These are phyloP conservation scores for Barnardius zonarius DNA, from an alignment of 2,113 vertebrate genomes.

Conservation along the genomic window DNA sequence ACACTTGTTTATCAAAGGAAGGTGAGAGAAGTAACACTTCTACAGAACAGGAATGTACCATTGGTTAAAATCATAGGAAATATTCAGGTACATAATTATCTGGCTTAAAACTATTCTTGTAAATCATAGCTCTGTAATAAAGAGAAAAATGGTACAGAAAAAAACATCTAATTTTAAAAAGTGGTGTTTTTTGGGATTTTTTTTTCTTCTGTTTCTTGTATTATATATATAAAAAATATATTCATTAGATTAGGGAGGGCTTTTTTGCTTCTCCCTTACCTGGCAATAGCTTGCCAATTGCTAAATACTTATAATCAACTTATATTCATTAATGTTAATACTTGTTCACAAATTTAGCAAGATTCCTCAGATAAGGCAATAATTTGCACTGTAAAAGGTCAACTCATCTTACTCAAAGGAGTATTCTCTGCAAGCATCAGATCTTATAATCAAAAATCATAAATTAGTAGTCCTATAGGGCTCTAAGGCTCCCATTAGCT, in stretches of 20 bases:
- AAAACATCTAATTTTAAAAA: neutral
- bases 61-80: neutral
- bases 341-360: neutral
- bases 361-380: neutral
- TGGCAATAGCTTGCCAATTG: neutral
- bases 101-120: neutral
- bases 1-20: neutral
- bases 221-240: neutral
- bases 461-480: neutral
- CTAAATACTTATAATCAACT: neutral
- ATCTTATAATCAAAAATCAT: neutral
- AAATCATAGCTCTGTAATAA: neutral
- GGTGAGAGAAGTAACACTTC: neutral
- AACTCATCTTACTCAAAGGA: neutral
- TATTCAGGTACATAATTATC: neutral
- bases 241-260: accelerated
- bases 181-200: neutral
- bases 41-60: neutral
- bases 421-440: neutral
- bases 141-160: neutral
- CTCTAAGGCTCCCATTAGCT: neutral
- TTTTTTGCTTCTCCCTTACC: neutral
- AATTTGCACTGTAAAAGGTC: neutral
- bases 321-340: neutral
- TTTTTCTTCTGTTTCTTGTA: neutral